Conservation (phyloP, 2,888 invertebrate species). For the Temnothorax ravouxi region DNA sequence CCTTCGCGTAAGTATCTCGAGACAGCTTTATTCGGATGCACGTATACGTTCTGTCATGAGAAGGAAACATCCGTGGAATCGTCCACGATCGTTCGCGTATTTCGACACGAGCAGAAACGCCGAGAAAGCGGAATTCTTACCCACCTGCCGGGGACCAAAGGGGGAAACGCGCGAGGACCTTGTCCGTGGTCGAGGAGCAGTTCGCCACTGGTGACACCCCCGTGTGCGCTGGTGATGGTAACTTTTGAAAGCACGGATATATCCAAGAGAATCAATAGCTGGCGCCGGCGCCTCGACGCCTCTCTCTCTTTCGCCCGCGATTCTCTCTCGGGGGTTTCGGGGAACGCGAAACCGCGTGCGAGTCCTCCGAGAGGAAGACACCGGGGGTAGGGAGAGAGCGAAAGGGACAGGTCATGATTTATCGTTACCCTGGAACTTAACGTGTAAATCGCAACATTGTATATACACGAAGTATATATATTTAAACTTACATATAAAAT, state of each 20-base stretch:
- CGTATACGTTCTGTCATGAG: neutral
- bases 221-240: constrained; percentile 78
- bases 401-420: constrained; percentile 11
- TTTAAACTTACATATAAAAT: neutral
- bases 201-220: constrained; percentile 84
- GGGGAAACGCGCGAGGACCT: constrained; percentile 80
- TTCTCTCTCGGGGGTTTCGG: constrained; percentile 59
- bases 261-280: constrained; percentile 82
- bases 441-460: neutral
- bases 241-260: constrained; percentile 81
- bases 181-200: constrained; percentile 83
- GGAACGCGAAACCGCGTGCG: constrained; percentile 70
- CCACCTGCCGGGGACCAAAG: constrained; percentile 82
- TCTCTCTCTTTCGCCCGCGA: constrained; percentile 20
- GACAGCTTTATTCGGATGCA: neutral
- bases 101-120: neutral
- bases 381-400: neutral
- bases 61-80: neutral
- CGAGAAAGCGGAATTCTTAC: constrained; percentile 65
- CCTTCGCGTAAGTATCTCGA: neutral
- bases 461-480: neutral
- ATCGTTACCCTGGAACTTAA: neutral
- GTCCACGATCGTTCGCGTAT: neutral
- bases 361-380: constrained; percentile 49
- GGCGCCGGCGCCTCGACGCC: constrained; percentile 81